phyloP scores from a whole-genome alignment of 92 coral and sea anemone species.

The Scolanthus callimorphus region DNA sequence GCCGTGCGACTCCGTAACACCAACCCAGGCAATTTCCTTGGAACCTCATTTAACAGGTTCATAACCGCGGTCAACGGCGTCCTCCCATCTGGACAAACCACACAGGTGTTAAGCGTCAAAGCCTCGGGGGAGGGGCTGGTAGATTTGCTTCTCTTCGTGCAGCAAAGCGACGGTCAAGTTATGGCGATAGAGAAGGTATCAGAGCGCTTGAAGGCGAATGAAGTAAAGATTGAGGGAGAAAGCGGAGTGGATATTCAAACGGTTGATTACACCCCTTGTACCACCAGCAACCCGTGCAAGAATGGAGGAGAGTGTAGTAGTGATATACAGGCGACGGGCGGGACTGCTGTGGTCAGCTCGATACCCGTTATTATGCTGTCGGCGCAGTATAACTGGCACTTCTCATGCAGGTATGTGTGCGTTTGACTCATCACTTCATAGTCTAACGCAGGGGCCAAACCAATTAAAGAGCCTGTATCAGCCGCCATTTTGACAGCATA shows the following conservation, averaged over 20 bases:
- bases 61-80: slow-evolving; percentile 51
- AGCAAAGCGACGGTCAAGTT: slow-evolving; percentile 19
- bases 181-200: slow-evolving; percentile 51
- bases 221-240: slow-evolving; percentile 54
- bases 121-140: slow-evolving; percentile 46
- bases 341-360: slow-evolving; percentile 34
- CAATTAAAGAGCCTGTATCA: no score
- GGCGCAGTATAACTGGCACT: slow-evolving; percentile 68
- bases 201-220: slow-evolving; percentile 46
- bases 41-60: slow-evolving; percentile 49
- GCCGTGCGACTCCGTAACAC: slow-evolving; percentile 62
- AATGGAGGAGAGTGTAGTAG: slow-evolving; percentile 88
- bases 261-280: slow-evolving; percentile 82
- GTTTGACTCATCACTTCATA: no score
- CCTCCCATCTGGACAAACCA: slow-evolving; percentile 41
- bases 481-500: no score
- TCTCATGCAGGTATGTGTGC: slow-evolving; percentile 44
- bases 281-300: slow-evolving; percentile 64
- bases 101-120: slow-evolving; percentile 70
- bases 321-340: slow-evolving; percentile 51
- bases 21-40: slow-evolving; percentile 51
- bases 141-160: slow-evolving; percentile 70
- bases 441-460: no score
- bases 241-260: slow-evolving; percentile 50
- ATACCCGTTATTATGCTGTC: slow-evolving; percentile 61